Evolutionary conservation across 1,140 invertebrate species (phyloP).

Genomic region (Eulimnadia texana): DNA sequence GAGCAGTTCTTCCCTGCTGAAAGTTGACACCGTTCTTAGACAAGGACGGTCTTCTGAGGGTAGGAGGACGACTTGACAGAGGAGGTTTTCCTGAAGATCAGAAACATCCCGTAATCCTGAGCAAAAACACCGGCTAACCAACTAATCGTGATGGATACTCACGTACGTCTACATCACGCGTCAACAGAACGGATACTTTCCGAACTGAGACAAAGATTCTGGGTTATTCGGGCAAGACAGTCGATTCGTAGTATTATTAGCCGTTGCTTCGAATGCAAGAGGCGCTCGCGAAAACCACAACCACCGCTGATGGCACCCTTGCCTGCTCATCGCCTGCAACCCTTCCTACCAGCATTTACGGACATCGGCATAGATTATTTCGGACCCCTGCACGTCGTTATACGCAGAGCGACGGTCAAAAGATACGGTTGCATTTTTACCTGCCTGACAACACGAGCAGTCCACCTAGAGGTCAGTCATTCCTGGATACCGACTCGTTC

Average conservation of each 20-base stretch:
- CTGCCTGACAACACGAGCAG: conserved; percentile 19
- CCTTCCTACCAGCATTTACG: conserved; percentile 15
- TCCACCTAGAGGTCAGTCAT: conserved; percentile 23
- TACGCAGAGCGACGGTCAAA: conserved; percentile 18
- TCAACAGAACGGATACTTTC: neutral
- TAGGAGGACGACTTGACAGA: neutral
- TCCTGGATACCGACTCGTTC: conserved; percentile 22
- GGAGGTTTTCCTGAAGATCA: neutral
- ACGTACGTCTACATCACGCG: neutral
- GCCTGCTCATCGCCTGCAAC: conserved; percentile 14
- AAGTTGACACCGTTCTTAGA: conserved; percentile 4
- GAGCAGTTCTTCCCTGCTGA: too few species aligned
- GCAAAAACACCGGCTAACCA: neutral
- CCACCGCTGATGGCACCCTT: conserved; percentile 15
- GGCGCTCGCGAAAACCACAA: neutral
- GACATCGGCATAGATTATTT: conserved; percentile 21
- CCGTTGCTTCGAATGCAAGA: conserved; percentile 14
- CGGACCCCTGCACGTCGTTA: too few species aligned
- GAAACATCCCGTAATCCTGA: too few species aligned
- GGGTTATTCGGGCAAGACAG: neutral
- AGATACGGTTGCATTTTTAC: conserved; percentile 21
- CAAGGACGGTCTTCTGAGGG: neutral
- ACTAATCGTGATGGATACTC: neutral
- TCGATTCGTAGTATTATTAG: neutral
- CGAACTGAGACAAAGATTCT: too few species aligned